Evolutionary conservation across 37 sponge, comb jelly and placozoan genomes (phyloP), one percentile per base, ranked within the genome.

Genomic region (Hormiphora californensis): DNA sequence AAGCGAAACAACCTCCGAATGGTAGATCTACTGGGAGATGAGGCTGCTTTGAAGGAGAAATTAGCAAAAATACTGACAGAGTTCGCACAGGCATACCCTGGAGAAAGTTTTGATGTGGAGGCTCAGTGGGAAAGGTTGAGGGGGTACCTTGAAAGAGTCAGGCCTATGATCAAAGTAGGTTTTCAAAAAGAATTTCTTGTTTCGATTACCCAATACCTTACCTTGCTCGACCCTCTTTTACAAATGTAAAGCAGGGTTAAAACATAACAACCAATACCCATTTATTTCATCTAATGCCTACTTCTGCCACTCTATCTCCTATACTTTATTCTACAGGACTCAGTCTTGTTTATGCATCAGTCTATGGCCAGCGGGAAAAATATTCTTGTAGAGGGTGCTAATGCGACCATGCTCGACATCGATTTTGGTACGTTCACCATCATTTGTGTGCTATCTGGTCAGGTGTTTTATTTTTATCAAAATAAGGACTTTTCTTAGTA

Each of bases 341-440:
- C 99, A 37, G 93, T 95, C 8, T 38, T 43, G 38, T 87, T 78
- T 30, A 46, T 97, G 65, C 91, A 93, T 78, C 61, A 69, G 27
- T 90, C 91, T 15, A 89, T 97, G 3, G 37, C 57, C 22, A 73
- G 78, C 0, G 81, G 87, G 32, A 90, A 93, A 88, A 91, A 88
- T 34, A 86, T 98, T 0, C 1, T 98, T 0, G 94, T 98, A 19
- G 99, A 98, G 73, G 99, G 99, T 44, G 99, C 99, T 17, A 98
- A 98, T 89, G 99, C 99, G n/a, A 89, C 93, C 30, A 94, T 98
- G 95, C 86, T 98, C 65, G 99, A 98, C 73, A 93, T 95, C 63
- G 99, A 98, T 78, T 94, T 98, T 89, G 99, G 94, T 92, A 65
- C 8, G 73, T 35, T 30, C 8, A 46, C 51, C n/a, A n/a, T n/a